A percentile compares a stretch with the other conserved stretches of the same genome.
Conservation (phyloP, 2,113 vertebrate genomes). For the Regulus satrapa region DNA sequence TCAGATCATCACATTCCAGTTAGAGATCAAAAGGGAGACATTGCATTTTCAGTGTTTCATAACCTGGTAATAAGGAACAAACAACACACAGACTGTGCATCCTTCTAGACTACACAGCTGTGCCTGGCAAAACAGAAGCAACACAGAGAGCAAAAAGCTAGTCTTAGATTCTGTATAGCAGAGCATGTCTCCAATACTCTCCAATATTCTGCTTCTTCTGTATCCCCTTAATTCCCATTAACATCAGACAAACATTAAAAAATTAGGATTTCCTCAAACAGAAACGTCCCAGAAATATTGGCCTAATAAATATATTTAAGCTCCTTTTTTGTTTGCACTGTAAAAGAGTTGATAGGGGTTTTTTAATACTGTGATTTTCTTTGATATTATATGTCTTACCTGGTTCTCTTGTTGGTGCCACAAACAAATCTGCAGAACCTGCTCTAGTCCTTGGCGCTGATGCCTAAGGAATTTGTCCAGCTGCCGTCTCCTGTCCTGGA, state of each 20-base stretch:
- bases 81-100: not conserved
- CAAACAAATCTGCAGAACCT: constrained; percentile 72
- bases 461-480: constrained; percentile 76
- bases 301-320: not conserved
- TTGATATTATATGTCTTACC: constrained; percentile 39
- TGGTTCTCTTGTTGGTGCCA: constrained; percentile 81
- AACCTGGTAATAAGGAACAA: not conserved
- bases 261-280: not conserved
- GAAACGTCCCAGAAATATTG: not conserved
- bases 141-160: not conserved
- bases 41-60: not conserved
- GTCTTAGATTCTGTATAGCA: not conserved
- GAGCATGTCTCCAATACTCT: not conserved
- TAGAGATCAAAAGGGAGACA: not conserved
- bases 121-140: not conserved
- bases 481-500: constrained; percentile 85
- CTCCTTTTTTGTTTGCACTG: not conserved
- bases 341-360: not conserved
- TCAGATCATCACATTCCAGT: not conserved
- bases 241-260: not conserved
- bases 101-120: not conserved
- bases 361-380: not conserved
- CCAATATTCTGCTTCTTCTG: not conserved
- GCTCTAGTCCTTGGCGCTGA: constrained; percentile 69
- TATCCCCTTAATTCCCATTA: not conserved